Conservation (phyloP, 2,113 vertebrate genomes). For the Menura novaehollandiae region DNA sequence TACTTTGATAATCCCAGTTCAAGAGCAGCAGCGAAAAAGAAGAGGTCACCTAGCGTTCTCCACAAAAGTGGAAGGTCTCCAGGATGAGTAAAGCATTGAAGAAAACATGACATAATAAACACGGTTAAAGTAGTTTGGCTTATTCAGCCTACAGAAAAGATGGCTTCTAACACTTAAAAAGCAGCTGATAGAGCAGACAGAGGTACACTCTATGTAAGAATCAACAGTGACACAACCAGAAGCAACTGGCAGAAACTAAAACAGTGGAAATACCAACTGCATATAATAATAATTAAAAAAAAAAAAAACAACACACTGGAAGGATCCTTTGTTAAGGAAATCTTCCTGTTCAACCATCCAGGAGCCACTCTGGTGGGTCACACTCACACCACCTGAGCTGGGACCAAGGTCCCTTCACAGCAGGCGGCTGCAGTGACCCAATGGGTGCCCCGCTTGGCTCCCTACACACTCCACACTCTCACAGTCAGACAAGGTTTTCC, state of each 20-base stretch:
- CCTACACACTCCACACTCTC: background rate
- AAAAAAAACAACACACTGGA: background rate
- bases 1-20: background rate
- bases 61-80: background rate
- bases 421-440: fast-evolving
- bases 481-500: background rate
- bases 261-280: background rate
- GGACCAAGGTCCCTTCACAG: background rate
- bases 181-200: background rate
- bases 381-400: background rate
- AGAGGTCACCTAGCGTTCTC: background rate
- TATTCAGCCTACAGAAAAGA: background rate
- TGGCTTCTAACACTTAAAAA: background rate
- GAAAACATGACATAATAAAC: background rate
- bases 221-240: background rate
- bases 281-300: background rate
- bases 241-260: background rate
- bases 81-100: background rate
- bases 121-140: fast-evolving
- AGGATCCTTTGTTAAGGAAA: background rate
- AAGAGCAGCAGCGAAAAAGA: background rate
- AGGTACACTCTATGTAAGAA: background rate
- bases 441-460: background rate
- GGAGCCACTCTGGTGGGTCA: background rate
- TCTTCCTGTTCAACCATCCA: background rate